Base-by-base conservation (phyloP, 1,140 invertebrate species). In the Mamestra configurata region DNA sequence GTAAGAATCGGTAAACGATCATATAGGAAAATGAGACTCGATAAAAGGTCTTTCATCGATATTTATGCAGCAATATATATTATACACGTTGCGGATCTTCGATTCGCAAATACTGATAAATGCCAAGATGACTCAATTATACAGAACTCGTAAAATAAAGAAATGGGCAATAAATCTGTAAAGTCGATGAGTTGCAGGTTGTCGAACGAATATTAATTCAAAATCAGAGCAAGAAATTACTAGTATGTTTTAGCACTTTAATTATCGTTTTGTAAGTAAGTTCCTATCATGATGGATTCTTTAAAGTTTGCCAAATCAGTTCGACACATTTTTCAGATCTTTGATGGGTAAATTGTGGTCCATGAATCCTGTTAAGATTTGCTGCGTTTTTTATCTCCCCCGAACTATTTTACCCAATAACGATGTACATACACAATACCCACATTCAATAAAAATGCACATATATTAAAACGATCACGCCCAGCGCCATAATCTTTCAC, bases 401-500 rank as follows among this genome's bases (percentile, higher is more conserved):
- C 22, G 24, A 27, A 57, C 24, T 22, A 10, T 0, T 57, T 57
- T 27, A 11, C 0, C n/a, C 59, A 35, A 6, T 61, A 59, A n/a
- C 57, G 6, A n/a, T 59, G 22, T 35, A 59, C 57, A 59, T 5
- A 68, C 24, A 51, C 27, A 71, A 71, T 53, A 13, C 35, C 61
- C 55, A 49, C 24, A 20, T 4, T 40, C 4, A 20, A 22, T 66
- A 66, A 40, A 66, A 71, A 71, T 71, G 49, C 40, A 46, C 66
- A 70, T 70, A 75, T 10, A 59, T 75, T 75, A 75, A 75, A 59
- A 18, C 71, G 10, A n/a, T 59, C 35, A 59, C 71, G 71, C 71
- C 71, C 53, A 55, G 15, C n/a, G 4, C 31, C 20, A 53, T n/a
- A 57, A 75, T 75, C 53, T 75, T 59, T 43, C 53, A 59, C 35